A percentile compares a stretch with the other conserved stretches of the same genome.
These are phyloP conservation scores for Hylaeus anthracinus DNA, from an alignment of 1,140 invertebrate genomes.

Conservation along the genomic window DNA sequence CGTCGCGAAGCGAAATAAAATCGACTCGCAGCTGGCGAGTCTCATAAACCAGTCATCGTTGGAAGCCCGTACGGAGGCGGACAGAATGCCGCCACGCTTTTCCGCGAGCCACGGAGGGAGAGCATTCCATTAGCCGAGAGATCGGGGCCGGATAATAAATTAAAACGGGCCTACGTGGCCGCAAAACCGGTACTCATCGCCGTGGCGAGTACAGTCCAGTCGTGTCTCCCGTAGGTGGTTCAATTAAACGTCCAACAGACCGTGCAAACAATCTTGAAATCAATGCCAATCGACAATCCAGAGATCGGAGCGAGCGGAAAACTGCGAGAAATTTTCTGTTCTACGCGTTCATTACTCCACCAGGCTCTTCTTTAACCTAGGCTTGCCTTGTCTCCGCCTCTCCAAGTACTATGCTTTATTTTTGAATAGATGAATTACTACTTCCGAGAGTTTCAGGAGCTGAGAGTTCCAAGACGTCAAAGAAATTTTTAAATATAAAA, in stretches of 20 bases:
- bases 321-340: constrained; percentile 33
- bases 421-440: too few relatives aligned
- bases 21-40: not conserved
- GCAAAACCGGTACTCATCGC: constrained; percentile 57
- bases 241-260: constrained; percentile 53
- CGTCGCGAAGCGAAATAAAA: not conserved
- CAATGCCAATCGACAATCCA: constrained; percentile 30
- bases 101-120: constrained; percentile 35
- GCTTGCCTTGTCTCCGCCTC: too few relatives aligned
- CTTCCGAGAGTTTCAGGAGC: too few relatives aligned
- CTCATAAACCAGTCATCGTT: constrained; percentile 31
- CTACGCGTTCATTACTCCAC: not conserved
- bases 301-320: not conserved
- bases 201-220: not conserved
- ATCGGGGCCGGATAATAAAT: constrained; percentile 58
- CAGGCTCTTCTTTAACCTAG: not conserved
- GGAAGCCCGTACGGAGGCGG: constrained; percentile 38
- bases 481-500: too few relatives aligned
- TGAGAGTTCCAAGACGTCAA: too few relatives aligned
- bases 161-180: constrained; percentile 38
- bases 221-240: constrained; percentile 44
- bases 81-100: constrained; percentile 46
- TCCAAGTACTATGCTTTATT: too few relatives aligned
- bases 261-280: constrained; percentile 45
- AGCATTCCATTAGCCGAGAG: constrained; percentile 55